Conservation (phyloP, 2,797 vertebrate species). For the Alectoris magna region DNA sequence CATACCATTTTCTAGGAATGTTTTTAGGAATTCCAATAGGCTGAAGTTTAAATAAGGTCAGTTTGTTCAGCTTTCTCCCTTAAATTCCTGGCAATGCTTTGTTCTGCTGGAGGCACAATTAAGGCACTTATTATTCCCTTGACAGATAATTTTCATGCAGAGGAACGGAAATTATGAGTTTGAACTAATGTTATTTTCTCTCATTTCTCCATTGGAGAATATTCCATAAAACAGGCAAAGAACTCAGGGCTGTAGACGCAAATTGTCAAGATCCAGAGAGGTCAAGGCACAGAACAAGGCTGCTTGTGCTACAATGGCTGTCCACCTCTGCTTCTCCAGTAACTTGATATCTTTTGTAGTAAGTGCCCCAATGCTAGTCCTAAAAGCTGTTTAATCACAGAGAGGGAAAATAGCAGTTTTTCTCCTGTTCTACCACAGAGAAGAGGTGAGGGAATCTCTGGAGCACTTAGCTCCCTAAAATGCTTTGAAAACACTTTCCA, state of each 20-base stretch:
- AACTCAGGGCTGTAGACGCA: background rate
- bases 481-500: background rate
- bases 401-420: background rate
- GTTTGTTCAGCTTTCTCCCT: constrained; percentile 1
- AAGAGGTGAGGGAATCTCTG: background rate
- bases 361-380: background rate
- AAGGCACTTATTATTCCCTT: constrained; percentile 33
- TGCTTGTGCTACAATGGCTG: background rate
- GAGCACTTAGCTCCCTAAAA: background rate
- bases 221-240: background rate
- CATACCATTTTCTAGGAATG: background rate
- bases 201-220: background rate
- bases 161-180: constrained; percentile 36
- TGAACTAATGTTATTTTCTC: constrained; percentile 17
- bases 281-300: background rate
- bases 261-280: background rate
- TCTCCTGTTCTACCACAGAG: background rate
- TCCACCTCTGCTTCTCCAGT: background rate
- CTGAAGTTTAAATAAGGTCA: constrained; percentile 39
- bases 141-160: constrained; percentile 37
- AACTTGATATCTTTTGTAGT: background rate
- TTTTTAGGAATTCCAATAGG: constrained; percentile 13
- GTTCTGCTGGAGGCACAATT: background rate
- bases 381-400: background rate
- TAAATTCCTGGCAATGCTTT: constrained; percentile 10